These are phyloP conservation scores for Heterohyrax brucei DNA, from an alignment of 2,797 vertebrate genomes.

Conservation along the genomic window DNA sequence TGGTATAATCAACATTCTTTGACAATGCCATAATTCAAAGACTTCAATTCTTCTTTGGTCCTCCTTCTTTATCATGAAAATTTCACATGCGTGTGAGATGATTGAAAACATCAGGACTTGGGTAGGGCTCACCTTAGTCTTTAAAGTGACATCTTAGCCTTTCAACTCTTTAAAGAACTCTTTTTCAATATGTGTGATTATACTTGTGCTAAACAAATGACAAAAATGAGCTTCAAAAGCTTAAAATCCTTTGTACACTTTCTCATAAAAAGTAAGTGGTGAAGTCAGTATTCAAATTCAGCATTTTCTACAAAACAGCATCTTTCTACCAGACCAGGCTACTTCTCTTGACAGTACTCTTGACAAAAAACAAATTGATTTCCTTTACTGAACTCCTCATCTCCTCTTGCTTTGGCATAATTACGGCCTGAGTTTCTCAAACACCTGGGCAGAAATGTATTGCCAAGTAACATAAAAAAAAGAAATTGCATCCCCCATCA, in stretches of 20 bases:
- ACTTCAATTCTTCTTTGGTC: too few relatives aligned
- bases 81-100: too few relatives aligned
- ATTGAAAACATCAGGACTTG: too few relatives aligned
- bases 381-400: conserved; percentile 78
- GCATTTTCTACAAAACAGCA: conserved; percentile 59
- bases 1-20: too few relatives aligned
- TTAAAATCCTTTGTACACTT: neutral
- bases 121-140: too few relatives aligned
- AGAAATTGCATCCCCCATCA: conserved; percentile 60
- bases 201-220: conserved; percentile 17
- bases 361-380: conserved; percentile 82
- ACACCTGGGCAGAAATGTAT: conserved; percentile 82
- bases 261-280: neutral
- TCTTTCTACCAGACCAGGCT: conserved; percentile 16
- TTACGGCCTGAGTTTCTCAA: conserved; percentile 79
- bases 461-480: conserved; percentile 72
- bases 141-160: too few relatives aligned
- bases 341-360: conserved; percentile 66
- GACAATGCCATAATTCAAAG: too few relatives aligned
- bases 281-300: conserved; percentile 75
- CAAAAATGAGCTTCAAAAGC: neutral
- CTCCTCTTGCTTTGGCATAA: conserved; percentile 76
- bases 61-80: too few relatives aligned
- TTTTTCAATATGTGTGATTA: neutral
- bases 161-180: too few relatives aligned